Base-by-base conservation (phyloP, 2,797 vertebrate species). In the Babyrousa celebensis region DNA sequence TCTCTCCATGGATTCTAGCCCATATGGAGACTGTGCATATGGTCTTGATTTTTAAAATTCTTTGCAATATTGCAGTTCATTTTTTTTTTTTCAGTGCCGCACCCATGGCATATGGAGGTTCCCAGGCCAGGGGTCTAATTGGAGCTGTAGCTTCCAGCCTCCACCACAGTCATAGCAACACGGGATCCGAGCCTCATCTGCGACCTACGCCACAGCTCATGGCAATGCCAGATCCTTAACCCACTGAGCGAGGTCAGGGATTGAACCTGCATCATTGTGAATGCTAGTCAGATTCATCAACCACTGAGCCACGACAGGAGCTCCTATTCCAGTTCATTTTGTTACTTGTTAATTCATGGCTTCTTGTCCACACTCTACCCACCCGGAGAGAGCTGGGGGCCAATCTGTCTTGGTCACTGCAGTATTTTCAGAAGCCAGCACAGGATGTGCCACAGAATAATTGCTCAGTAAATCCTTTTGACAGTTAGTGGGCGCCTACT, bases 381-480 rank as follows among this genome's bases (percentile, higher is more conserved):
- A 11, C 75, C 21, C 23, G 6, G 52, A 54, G 65, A 54, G 25
- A 23, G 23, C 52, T 20, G 10, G 68, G 21, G 67, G 1, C 1
- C 5, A 52, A 10, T 17, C 58, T 43, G 52, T 60, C 65, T 71
- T 36, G 43, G 56, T 88, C 78, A 25, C 43, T 8, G 23, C 2
- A 15, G 87, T 32, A 23, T 74, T 67, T 78, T 43, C 54, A 56
- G 85, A 54, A 40, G 17, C 10, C 12, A 20, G 58, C 27, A 8
- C 6, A 4, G 25, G 29, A 7, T 0, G 0, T 15, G 43, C 52
- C 36, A n/a, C 43, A 29, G 4, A 12, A 9, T 60, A n/a, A 18
- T 1, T 10, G 21, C 29, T 72, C 32, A 12, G 27, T 27, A 32
- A 80, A 48, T 40, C 75, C 8, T 77, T 54, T 29, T 32, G 71